A percentile compares a stretch with the other conserved stretches of the same genome.
phyloP scores from a whole-genome alignment of 2,113 vertebrate species.

The Catharus minimus region DNA sequence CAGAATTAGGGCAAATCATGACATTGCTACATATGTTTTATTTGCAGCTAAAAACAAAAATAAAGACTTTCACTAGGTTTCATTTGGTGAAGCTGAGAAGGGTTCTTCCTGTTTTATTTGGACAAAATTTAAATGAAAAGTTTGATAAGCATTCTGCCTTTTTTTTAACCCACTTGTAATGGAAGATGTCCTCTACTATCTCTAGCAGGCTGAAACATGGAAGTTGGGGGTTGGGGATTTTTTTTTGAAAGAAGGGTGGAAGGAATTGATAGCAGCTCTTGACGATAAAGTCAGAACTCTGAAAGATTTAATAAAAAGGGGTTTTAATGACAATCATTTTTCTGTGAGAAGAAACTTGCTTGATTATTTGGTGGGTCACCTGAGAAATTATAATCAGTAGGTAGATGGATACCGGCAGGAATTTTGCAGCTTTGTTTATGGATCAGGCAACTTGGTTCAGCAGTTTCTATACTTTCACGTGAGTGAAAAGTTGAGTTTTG shows the following conservation, averaged over 20 bases:
- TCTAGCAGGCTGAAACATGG: neutral
- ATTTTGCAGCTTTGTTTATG: neutral
- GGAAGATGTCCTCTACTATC: neutral
- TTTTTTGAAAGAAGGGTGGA: rapidly evolving
- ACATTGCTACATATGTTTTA: neutral
- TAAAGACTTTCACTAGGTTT: neutral
- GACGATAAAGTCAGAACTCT: neutral
- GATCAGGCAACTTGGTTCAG: neutral
- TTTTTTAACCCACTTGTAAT: neutral
- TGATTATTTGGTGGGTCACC: neutral
- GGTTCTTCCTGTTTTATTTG: neutral
- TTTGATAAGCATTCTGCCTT: neutral
- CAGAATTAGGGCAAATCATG: neutral
- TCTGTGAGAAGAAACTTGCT: neutral
- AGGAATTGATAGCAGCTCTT: neutral
- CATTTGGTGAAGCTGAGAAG: neutral
- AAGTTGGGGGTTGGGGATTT: neutral
- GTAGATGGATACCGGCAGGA: neutral
- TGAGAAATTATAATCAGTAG: neutral
- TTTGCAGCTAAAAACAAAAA: neutral
- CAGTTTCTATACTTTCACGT: neutral
- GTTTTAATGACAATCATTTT: neutral
- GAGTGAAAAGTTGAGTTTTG: neutral
- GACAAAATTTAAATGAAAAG: neutral
- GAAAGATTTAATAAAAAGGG: neutral